Conservation (phyloP, 2,113 vertebrate genomes). For the Orcinus orca region DNA sequence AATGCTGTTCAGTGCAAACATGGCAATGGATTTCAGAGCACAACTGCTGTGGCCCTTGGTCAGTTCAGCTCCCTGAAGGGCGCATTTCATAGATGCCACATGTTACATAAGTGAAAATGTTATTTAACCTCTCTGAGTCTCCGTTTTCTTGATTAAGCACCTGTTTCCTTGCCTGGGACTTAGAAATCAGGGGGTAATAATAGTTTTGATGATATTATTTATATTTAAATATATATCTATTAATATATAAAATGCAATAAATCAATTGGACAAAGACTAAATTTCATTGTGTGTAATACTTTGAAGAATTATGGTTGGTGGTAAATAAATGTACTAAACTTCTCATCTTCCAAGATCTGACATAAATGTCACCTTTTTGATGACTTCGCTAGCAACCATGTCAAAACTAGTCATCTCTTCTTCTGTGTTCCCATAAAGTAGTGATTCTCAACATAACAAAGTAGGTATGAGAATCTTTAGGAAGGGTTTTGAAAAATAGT, state of each 20-base stretch:
- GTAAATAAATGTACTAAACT: not conserved
- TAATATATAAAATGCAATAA: not conserved
- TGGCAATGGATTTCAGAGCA: not conserved
- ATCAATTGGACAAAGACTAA: not conserved
- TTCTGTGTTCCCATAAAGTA: not conserved
- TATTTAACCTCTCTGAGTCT: not conserved
- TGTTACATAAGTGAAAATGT: not conserved
- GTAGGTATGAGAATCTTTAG: not conserved
- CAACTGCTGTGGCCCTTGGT: not conserved
- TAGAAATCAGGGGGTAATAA: not conserved
- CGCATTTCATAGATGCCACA: not conserved
- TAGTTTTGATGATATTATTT: not conserved
- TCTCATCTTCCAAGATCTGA: not conserved
- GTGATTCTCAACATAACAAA: not conserved
- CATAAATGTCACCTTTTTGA: not conserved
- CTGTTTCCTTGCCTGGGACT: not conserved
- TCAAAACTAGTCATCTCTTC: not conserved
- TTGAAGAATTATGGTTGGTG: not conserved
- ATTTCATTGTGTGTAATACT: not conserved
- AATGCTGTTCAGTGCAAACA: not conserved
- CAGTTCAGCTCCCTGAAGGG: not conserved
- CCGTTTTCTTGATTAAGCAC: conserved; percentile 1
- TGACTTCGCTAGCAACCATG: not conserved
- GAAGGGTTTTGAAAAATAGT: not conserved
- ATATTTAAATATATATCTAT: not conserved